Conservation (phyloP, 2,797 vertebrate genomes). For the Pelodytes ibericus region DNA sequence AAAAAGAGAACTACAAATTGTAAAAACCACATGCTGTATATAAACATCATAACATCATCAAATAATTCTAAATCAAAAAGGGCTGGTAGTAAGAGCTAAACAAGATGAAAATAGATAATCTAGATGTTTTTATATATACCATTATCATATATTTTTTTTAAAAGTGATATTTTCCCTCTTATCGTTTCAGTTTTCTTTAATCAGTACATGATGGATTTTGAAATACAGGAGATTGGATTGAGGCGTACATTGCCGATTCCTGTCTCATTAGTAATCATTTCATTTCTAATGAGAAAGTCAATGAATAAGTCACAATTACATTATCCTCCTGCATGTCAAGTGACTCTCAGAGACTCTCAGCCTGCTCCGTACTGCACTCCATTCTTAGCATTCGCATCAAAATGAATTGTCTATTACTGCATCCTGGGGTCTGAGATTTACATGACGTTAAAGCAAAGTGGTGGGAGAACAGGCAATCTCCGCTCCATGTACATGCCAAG, state of each 20-base stretch:
- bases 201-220: slow-evolving; percentile 19
- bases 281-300: slow-evolving; percentile 55
- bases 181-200: neutral
- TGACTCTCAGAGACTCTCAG: slow-evolving; percentile 43
- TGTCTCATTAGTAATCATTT: slow-evolving; percentile 48
- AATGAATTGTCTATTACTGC: slow-evolving; percentile 32
- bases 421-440: slow-evolving; percentile 3
- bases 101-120: too few species aligned
- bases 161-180: too few species aligned
- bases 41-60: too few species aligned
- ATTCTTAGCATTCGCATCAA: slow-evolving; percentile 34
- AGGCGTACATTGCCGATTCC: slow-evolving; percentile 36
- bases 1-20: too few species aligned
- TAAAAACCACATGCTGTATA: too few species aligned
- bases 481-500: neutral
- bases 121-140: too few species aligned
- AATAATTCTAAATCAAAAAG: too few species aligned
- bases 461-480: neutral
- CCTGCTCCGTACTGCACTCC: slow-evolving; percentile 17
- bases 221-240: slow-evolving; percentile 33
- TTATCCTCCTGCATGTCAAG: slow-evolving; percentile 51
- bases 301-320: slow-evolving; percentile 55
- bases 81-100: too few species aligned
- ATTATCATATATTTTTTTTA: too few species aligned
- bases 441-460: slow-evolving; percentile 36